Percentiles rank a stretch among this genome's conserved stretches.
Conservation (phyloP, 2,888 invertebrate genomes). For the Diloba caeruleocephala region DNA sequence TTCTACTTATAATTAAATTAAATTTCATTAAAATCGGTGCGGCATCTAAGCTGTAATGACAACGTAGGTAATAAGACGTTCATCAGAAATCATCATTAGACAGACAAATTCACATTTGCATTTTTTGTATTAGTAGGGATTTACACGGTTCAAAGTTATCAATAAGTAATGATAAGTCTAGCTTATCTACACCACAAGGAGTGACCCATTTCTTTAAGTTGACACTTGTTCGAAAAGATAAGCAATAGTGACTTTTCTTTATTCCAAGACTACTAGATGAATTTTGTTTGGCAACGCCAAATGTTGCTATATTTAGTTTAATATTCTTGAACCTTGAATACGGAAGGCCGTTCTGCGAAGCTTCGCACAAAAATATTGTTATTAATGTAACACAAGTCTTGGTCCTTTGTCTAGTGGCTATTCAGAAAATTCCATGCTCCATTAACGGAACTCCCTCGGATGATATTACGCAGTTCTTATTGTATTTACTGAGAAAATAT, state of each 20-base stretch:
- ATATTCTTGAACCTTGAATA: neutral
- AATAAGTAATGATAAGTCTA: slow-evolving; percentile 18
- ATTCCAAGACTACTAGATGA: slow-evolving; percentile 19
- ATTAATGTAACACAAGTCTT: slow-evolving; percentile 35
- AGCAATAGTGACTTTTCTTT: slow-evolving; percentile 13
- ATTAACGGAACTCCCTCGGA: slow-evolving; percentile 28
- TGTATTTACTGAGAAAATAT: slow-evolving; percentile 25
- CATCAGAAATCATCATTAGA: too few relatives aligned
- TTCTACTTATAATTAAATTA: too few relatives aligned
- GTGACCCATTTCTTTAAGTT: slow-evolving; percentile 31
- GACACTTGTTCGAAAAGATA: slow-evolving; percentile 31
- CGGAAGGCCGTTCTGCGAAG: slow-evolving; percentile 9
- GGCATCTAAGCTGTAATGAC: too few relatives aligned
- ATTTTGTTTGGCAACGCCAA: slow-evolving; percentile 18
- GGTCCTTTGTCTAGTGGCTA: slow-evolving; percentile 33
- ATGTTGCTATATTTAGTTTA: slow-evolving; percentile 9
- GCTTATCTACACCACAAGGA: slow-evolving; percentile 28
- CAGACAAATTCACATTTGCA: too few relatives aligned
- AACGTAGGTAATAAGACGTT: too few relatives aligned
- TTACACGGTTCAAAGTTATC: neutral
- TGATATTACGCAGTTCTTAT: slow-evolving; percentile 38
- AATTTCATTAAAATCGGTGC: too few relatives aligned
- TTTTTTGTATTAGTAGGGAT: too few relatives aligned
- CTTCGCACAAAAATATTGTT: slow-evolving; percentile 13
- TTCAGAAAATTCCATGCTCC: slow-evolving; percentile 23